Conservation (phyloP, 2,797 vertebrate genomes). For the Micropoecilia bifurca region DNA sequence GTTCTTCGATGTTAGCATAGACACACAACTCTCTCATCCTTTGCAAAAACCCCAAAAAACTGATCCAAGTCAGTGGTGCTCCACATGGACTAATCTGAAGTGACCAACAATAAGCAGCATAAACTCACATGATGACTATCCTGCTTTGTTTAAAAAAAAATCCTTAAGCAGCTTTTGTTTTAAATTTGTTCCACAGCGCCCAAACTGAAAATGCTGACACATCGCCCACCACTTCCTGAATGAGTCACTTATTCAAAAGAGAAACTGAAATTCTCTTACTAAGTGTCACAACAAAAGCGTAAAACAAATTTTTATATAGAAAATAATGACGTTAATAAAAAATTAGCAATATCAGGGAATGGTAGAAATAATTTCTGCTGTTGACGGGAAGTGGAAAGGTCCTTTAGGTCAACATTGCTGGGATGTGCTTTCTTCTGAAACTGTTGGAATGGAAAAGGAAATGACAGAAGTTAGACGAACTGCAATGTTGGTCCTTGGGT, state of each 20-base stretch:
- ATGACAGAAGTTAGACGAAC: not conserved
- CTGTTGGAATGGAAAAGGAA: not conserved
- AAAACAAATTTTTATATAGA: not conserved
- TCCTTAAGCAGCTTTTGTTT: conserved; percentile 9
- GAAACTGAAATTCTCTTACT: conserved; percentile 8
- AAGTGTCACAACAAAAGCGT: not conserved
- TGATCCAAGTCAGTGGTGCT: not conserved
- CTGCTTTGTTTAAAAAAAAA: not conserved
- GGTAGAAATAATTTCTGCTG: not conserved
- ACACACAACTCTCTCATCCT: not conserved
- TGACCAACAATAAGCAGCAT: not conserved
- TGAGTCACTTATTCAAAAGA: conserved; percentile 33
- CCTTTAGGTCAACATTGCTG: not conserved
- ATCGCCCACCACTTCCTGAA: conserved; percentile 17
- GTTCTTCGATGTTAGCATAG: not conserved
- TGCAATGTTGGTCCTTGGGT: not conserved
- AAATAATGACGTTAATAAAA: not conserved
- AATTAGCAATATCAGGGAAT: not conserved
- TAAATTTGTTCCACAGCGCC: conserved; percentile 15
- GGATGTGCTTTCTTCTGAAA: not conserved
- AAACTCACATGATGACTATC: not conserved
- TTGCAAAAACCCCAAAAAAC: not conserved
- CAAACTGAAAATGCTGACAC: conserved; percentile 28
- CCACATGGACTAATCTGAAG: not conserved
- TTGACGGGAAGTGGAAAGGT: not conserved